These are phyloP conservation scores for Dasyprocta punctata DNA, from an alignment of 2,113 vertebrate genomes.

Conservation along the genomic window DNA sequence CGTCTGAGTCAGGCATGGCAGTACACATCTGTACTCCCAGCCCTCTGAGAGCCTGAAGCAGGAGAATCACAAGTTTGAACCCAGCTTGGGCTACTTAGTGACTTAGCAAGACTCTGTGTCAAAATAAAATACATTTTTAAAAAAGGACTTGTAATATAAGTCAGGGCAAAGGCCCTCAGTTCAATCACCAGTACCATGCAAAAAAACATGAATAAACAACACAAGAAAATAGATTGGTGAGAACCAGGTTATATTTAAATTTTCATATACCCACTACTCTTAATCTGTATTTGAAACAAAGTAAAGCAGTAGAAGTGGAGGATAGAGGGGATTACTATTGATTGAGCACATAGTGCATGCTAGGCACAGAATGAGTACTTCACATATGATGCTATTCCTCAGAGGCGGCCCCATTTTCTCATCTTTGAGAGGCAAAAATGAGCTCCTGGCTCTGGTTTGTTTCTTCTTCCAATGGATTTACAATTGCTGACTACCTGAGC, in stretches of 20 bases:
- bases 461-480: slow-evolving; percentile 82
- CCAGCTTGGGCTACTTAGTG: neutral
- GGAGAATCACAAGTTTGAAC: neutral
- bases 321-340: neutral
- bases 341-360: neutral
- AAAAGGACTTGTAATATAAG: neutral
- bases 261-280: neutral
- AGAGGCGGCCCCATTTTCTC: neutral
- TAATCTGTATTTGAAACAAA: neutral
- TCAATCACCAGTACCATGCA: neutral
- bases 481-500: slow-evolving; percentile 77
- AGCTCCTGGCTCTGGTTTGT: slow-evolving; percentile 47
- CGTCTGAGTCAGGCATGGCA: neutral
- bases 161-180: neutral
- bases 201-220: neutral
- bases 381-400: rapidly evolving
- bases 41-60: neutral
- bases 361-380: neutral
- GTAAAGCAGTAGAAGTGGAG: neutral
- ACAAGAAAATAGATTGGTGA: neutral
- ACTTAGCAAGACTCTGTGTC: neutral
- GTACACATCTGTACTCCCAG: neutral
- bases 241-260: neutral
- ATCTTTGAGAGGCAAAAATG: too few relatives aligned
- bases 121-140: neutral